Conservation (phyloP, 2,888 invertebrate species). For the Torymus auratus region DNA sequence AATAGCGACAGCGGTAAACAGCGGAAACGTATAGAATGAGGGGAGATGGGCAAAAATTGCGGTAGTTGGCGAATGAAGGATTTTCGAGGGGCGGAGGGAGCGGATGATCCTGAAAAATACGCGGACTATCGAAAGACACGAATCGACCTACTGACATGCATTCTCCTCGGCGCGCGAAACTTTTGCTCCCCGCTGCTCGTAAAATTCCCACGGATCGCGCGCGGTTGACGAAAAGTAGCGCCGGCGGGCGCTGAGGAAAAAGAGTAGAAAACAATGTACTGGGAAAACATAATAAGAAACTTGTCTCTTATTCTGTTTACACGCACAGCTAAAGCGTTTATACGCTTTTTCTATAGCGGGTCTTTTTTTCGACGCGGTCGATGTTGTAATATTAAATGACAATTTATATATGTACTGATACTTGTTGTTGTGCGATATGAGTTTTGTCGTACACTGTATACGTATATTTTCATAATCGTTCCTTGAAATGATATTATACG, state of each 20-base stretch:
- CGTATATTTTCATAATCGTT: too few species aligned
- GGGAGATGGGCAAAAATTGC: too few species aligned
- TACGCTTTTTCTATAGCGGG: not conserved
- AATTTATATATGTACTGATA: too few species aligned
- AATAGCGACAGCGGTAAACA: too few species aligned
- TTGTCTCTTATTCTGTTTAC: conserved; percentile 45
- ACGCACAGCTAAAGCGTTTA: not conserved
- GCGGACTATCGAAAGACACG: conserved; percentile 51
- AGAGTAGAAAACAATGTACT: conserved; percentile 46
- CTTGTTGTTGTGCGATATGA: too few species aligned
- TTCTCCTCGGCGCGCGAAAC: conserved; percentile 44
- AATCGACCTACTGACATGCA: conserved; percentile 58
- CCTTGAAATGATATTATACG: too few species aligned
- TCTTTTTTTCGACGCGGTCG: too few species aligned
- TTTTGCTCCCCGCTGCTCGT: conserved; percentile 45
- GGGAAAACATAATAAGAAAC: conserved; percentile 44
- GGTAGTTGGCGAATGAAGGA: not conserved
- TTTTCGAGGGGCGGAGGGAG: not conserved
- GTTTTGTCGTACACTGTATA: too few species aligned
- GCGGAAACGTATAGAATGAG: too few species aligned
- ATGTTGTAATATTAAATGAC: too few species aligned
- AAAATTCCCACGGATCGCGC: conserved; percentile 49
- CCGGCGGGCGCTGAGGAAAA: conserved; percentile 9
- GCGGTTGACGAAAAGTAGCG: conserved; percentile 47
- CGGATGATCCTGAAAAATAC: conserved; percentile 39